phyloP scores from a whole-genome alignment of 2,797 vertebrate species.

The Crypturellus tataupa region DNA sequence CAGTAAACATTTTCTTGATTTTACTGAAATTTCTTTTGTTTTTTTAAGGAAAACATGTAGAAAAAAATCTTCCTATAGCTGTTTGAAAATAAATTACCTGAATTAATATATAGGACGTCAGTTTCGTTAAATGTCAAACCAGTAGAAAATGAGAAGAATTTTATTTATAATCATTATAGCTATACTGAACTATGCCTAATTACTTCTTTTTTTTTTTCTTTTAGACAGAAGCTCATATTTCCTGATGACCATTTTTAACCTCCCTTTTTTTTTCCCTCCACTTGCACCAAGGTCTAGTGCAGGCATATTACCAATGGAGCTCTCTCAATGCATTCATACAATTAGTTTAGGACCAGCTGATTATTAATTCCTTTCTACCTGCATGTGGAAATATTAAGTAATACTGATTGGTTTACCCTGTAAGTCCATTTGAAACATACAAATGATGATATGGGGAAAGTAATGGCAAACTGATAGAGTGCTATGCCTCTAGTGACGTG shows the following conservation, averaged over 20 bases:
- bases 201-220: neutral
- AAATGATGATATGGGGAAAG: neutral
- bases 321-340: neutral
- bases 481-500: neutral
- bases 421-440: neutral
- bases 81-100: neutral
- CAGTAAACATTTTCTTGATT: neutral
- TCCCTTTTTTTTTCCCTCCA: neutral
- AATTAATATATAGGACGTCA: neutral
- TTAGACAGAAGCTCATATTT: neutral
- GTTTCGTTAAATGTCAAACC: neutral
- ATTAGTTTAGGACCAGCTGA: neutral
- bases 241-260: neutral
- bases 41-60: neutral
- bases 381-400: neutral
- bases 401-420: neutral
- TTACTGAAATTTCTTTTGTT: neutral
- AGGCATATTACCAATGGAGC: neutral
- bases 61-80: neutral
- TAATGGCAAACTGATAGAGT: neutral
- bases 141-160: neutral
- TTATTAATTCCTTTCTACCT: neutral
- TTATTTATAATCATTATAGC: neutral
- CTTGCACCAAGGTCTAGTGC: neutral
- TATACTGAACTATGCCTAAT: neutral